A percentile compares a stretch with the other conserved stretches of the same genome.
Evolutionary conservation across 2,797 vertebrate species (phyloP).

Genomic region (Platyrinchus mystaceus): DNA sequence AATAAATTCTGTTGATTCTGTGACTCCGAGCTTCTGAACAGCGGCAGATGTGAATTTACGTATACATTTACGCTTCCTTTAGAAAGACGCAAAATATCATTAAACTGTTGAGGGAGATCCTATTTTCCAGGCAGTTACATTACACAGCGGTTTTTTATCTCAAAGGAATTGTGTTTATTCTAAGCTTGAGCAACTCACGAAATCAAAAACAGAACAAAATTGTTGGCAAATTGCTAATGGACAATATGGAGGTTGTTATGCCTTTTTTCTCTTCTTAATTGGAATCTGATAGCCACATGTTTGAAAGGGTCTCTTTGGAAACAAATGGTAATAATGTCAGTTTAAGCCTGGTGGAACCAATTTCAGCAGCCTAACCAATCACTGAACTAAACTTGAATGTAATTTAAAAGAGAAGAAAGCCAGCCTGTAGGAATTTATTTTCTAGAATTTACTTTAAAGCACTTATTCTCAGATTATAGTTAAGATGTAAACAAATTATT

Average conservation of each 20-base stretch:
- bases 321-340: not conserved
- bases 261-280: not conserved
- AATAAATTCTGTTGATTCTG: not conserved
- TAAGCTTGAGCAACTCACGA: not conserved
- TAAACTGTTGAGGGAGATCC: not conserved
- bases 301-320: constrained; percentile 27
- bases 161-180: constrained; percentile 23
- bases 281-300: constrained; percentile 14
- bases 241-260: not conserved
- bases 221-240: constrained; percentile 12
- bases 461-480: not conserved
- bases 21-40: not conserved
- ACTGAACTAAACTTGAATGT: not conserved
- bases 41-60: not conserved
- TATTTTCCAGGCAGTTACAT: constrained; percentile 14
- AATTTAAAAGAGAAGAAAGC: not conserved
- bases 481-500: not conserved
- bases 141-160: not conserved
- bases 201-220: constrained; percentile 8
- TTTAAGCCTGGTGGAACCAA: not conserved
- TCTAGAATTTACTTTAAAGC: not conserved
- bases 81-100: not conserved
- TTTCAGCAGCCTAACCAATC: not conserved
- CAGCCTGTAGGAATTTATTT: not conserved
- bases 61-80: not conserved